A percentile compares a stretch with the other conserved stretches of the same genome.
Conservation (phyloP, 2,113 vertebrate species). For the Mustelus asterias region DNA sequence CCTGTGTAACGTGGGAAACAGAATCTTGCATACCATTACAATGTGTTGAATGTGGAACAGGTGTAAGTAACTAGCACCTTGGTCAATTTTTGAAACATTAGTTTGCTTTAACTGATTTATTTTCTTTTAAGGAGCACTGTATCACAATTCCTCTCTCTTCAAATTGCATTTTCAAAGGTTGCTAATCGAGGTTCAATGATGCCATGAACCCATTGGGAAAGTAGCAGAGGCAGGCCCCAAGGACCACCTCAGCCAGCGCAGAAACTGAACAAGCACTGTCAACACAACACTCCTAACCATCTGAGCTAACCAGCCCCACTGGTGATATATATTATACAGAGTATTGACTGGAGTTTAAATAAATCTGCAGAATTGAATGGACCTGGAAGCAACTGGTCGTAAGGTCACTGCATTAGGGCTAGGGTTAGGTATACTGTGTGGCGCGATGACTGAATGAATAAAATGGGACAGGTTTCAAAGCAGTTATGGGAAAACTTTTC, state of each 20-base stretch:
- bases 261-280: too few species aligned
- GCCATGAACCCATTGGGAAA: too few species aligned
- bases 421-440: neutral
- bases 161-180: too few species aligned
- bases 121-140: neutral
- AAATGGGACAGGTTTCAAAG: neutral
- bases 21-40: neutral
- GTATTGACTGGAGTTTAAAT: neutral
- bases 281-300: too few species aligned
- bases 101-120: neutral
- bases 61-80: neutral
- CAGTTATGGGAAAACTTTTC: neutral
- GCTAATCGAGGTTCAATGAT: too few species aligned
- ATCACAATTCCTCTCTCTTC: too few species aligned
- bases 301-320: too few species aligned
- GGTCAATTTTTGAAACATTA: neutral
- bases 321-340: neutral
- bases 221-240: too few species aligned
- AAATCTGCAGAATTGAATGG: too few species aligned
- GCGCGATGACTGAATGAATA: neutral
- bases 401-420: neutral
- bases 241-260: too few species aligned
- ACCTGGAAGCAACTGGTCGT: neutral
- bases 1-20: too few species aligned
- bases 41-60: neutral